Evolutionary conservation across 2,113 vertebrate species (phyloP), one percentile per base, ranked within the genome.

Genomic region (Trinectes maculatus): DNA sequence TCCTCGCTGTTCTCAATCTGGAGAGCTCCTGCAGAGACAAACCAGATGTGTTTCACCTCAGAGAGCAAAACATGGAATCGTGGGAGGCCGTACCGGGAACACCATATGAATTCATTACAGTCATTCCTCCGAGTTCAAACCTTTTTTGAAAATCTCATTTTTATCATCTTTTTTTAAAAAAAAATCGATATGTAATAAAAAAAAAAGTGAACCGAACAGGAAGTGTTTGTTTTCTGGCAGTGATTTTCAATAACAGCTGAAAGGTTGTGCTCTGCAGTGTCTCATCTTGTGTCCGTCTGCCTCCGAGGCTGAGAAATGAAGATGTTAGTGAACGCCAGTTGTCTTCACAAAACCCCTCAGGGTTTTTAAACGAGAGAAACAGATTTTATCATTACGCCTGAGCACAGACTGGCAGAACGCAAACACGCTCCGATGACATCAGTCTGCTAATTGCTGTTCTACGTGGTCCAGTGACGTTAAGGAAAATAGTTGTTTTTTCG

Each of bases 1-100:
- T 99, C 97, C 82, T 99, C 97, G 4, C 96, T 99, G 94, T 96
- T 96, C 61, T 99, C 98, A 0, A 99, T 99, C 91, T 99, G 96
- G 56, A 99, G 88, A 3, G 96, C 98, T 87, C 98, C 98, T 97
- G 92, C 25, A 52, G 21, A 13, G 21, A 67, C 12, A 26, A 12
- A n/a, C n/a, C n/a, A n/a, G n/a, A n/a, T n/a, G n/a, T n/a, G n/a
- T n/a, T n/a, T n/a, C n/a, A n/a, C n/a, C n/a, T n/a, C n/a, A 63
- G 79, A 83, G 34, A 43, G 26, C n/a, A n/a, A n/a, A n/a, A n/a
- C n/a, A n/a, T n/a, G n/a, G n/a, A n/a, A n/a, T n/a, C n/a, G n/a
- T n/a, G n/a, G n/a, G n/a, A n/a, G n/a, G n/a, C n/a, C n/a, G n/a
- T n/a, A n/a, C n/a, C n/a, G n/a, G n/a, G n/a, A n/a, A n/a, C n/a